Conservation (phyloP, 2,888 invertebrate genomes). For the Troides helena region DNA sequence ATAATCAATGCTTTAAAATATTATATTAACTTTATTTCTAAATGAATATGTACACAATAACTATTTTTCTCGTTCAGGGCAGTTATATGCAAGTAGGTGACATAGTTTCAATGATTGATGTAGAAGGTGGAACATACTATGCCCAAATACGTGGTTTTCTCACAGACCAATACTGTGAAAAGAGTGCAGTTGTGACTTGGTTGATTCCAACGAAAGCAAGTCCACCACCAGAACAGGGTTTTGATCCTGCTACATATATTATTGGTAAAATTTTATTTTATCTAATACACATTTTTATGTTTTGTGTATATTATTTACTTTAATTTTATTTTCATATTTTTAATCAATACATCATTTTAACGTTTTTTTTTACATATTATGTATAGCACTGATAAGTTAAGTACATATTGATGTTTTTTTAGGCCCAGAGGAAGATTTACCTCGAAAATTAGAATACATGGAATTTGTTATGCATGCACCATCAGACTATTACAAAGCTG, state of each 20-base stretch:
- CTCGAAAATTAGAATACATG: conserved; percentile 91
- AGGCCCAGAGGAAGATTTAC: conserved; percentile 95
- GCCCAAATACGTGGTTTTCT: conserved; percentile 94
- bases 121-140: conserved; percentile 88
- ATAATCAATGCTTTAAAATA: too few relatives aligned
- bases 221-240: conserved; percentile 87
- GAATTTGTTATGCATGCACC: conserved; percentile 97
- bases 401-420: neutral
- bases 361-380: too few relatives aligned
- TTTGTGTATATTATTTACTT: too few relatives aligned
- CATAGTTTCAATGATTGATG: conserved; percentile 91
- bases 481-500: conserved; percentile 91
- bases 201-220: conserved; percentile 91
- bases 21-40: too few relatives aligned
- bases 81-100: conserved; percentile 94
- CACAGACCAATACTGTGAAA: conserved; percentile 95
- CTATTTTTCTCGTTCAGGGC: conserved; percentile 67
- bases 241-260: conserved; percentile 93
- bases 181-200: conserved; percentile 96
- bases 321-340: too few relatives aligned
- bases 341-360: too few relatives aligned
- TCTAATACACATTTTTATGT: neutral
- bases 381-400: neutral
- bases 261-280: conserved; percentile 81
- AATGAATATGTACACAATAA: neutral